phyloP scores from a whole-genome alignment of 2,113 vertebrate genomes.

The Accipiter virgatus region DNA sequence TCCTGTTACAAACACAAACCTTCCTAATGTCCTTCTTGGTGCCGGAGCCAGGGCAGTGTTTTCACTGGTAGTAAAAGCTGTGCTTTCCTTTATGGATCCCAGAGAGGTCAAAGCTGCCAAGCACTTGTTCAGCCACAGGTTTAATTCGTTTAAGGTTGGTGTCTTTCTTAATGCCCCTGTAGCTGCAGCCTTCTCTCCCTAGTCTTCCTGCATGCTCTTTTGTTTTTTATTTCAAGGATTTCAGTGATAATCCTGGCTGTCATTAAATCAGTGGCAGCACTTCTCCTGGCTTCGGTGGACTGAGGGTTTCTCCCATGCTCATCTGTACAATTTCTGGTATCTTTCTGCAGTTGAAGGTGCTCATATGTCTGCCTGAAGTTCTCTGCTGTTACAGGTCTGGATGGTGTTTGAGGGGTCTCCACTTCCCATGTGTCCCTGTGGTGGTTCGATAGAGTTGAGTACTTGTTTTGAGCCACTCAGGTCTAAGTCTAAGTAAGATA shows the following conservation, averaged over 20 bases:
- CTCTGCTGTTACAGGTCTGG: neutral
- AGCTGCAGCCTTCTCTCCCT: neutral
- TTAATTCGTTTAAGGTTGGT: neutral
- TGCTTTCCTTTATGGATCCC: neutral
- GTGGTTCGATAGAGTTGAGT: neutral
- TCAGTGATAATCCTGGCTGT: neutral
- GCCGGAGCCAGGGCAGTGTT: neutral
- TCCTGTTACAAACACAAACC: neutral
- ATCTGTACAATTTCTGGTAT: neutral
- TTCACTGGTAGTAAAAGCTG: neutral
- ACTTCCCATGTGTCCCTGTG: neutral
- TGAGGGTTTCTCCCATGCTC: neutral
- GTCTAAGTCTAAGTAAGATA: neutral
- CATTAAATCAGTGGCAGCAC: neutral
- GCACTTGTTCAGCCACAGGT: neutral
- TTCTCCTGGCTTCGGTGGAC: neutral
- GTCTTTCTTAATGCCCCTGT: neutral
- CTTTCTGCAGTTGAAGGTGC: neutral
- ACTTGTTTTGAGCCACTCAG: neutral
- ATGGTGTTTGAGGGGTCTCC: neutral
- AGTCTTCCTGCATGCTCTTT: fast-evolving
- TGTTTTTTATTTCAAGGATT: neutral
- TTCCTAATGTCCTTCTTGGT: neutral
- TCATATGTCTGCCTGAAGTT: neutral
- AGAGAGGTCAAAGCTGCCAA: neutral